Evolutionary conservation across 2,797 vertebrate genomes (phyloP).

Genomic region (Huso huso): DNA sequence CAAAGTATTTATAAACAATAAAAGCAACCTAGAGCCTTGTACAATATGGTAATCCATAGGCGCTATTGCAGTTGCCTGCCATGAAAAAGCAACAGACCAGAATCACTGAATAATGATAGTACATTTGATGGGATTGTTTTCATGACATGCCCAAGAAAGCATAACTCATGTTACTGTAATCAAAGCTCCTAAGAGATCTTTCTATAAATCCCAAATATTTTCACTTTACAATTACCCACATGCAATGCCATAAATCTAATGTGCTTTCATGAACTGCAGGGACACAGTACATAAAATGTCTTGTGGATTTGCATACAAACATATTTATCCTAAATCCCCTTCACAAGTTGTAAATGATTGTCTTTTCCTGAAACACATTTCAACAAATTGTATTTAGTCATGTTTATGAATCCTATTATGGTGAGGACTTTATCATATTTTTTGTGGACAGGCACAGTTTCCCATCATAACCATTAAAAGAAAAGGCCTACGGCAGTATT

Average conservation of each 20-base stretch:
- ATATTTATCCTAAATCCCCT: conserved; percentile 85
- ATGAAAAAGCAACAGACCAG: conserved; percentile 55
- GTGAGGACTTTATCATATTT: conserved; percentile 79
- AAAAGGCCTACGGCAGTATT: conserved; percentile 75
- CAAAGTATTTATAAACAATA: no score
- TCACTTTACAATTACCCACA: conserved; percentile 65
- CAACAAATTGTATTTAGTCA: conserved; percentile 95
- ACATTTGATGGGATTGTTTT: conserved; percentile 68
- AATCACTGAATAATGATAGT: conserved; percentile 58
- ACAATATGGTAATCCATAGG: conserved; percentile 20
- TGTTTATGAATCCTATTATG: conserved; percentile 96
- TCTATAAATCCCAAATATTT: conserved; percentile 55
- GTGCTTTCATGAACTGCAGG: conserved; percentile 86
- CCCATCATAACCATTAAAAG: conserved; percentile 68
- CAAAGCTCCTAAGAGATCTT: conserved; percentile 64
- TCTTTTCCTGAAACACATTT: conserved; percentile 93
- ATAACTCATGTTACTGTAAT: conserved; percentile 65
- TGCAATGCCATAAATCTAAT: conserved; percentile 81
- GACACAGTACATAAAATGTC: conserved; percentile 85
- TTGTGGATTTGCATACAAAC: conserved; percentile 79
- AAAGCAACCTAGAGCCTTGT: no score
- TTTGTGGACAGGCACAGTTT: conserved; percentile 83
- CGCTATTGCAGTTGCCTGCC: conserved; percentile 47
- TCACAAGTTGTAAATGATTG: conserved; percentile 94
- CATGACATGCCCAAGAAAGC: conserved; percentile 70